Base-by-base conservation (phyloP, 92 coral and sea anemone species). In the Nematostella vectensis region DNA sequence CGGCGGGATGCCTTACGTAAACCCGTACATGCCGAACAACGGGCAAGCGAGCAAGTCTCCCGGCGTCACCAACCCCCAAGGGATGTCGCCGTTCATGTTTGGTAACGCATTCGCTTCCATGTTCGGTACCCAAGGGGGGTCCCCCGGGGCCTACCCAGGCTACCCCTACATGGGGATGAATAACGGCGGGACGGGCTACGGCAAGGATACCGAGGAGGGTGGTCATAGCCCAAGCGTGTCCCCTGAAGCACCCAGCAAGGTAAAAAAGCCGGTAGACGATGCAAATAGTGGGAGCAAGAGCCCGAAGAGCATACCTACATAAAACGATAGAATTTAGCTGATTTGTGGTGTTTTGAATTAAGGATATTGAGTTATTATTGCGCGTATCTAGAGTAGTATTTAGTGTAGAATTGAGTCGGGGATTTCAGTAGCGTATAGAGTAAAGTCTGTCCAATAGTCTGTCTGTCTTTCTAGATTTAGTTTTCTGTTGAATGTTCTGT, bases 1-100 rank as follows among this genome's bases (percentile, higher is more conserved):
- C 37, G 75, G 84, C 11, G 79, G 71, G 20, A 58, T 80, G 83
- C 69, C 82, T 2, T 85, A 77, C 29, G 48, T 76, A 30, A 21
- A 86, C 23, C 74, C 75, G 11, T 85, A 75, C 36, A 48, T 71
- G 71, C 31, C 80, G 21, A 62, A 57, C 12, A 36, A 67, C 29
- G 77, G 66, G 26, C 71, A 65, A 17, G 30, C 57, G 29, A 25
- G 70, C 44, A 42, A 79, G 55, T 79, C 87, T 22, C 87, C 87
- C 2, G 71, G 29, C 3, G 66, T 67, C 21, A 62, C 87, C 15
- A 69, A 62, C 27, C 80, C 77, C 4, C 31, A 67, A 17, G 53
- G 68, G 1, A 55, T 76, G 38, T 48, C 87, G 11, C 87, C 72
- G 26, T 60, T 73, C 59, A 26, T 73, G 76, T 79, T 79, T 19